Evolutionary conservation across 92 coral and sea anemone species (phyloP).

Genomic region (Heteractis magnifica): DNA sequence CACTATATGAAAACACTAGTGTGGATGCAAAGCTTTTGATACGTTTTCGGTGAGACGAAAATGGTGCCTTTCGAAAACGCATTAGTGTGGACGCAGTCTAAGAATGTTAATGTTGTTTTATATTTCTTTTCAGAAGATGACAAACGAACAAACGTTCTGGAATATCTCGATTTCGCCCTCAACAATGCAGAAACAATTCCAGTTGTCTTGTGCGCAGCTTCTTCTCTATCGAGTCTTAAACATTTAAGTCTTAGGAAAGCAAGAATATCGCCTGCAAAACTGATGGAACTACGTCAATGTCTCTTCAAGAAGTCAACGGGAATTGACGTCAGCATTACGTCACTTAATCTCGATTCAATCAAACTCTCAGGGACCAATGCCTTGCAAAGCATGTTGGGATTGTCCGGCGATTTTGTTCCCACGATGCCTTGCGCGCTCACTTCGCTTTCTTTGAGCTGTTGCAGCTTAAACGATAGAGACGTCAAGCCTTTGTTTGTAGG

Average conservation of each 20-base stretch:
- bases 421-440: constrained; percentile 46
- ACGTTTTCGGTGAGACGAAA: no score
- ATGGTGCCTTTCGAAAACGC: no score
- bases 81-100: no score
- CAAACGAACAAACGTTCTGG: not conserved
- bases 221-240: constrained; percentile 35
- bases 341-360: constrained; percentile 57
- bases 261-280: constrained; percentile 42
- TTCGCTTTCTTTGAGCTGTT: constrained; percentile 53
- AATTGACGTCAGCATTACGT: constrained; percentile 24
- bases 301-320: constrained; percentile 15
- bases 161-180: constrained; percentile 50
- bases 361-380: constrained; percentile 64
- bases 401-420: constrained; percentile 48
- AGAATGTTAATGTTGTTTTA: no score
- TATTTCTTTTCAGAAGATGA: constrained; percentile 10
- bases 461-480: constrained; percentile 66
- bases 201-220: constrained; percentile 19
- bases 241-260: constrained; percentile 44
- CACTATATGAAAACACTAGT: no score
- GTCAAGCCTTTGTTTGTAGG: constrained; percentile 50
- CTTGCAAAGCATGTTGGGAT: constrained; percentile 54
- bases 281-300: constrained; percentile 41
- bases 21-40: no score
- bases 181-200: constrained; percentile 52